Base-by-base conservation (phyloP, 2,113 vertebrate genomes). In the Nycticorax nycticorax region DNA sequence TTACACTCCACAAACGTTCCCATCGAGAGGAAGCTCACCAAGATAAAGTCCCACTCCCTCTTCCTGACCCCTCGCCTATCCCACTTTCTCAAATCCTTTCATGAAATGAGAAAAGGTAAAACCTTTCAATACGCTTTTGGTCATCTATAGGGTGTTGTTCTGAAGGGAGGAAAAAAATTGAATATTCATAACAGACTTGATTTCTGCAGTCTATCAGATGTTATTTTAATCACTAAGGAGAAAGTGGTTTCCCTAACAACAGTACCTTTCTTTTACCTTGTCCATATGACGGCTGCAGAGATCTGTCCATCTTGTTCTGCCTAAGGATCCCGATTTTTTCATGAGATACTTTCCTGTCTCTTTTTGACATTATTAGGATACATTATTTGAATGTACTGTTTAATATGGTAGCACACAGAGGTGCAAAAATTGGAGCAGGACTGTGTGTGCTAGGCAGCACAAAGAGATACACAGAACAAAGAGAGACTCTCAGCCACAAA, bases 51-150 rank as follows among this genome's bases (percentile, higher is more conserved):
- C 35, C 30, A 28, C 6, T 10, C 57, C 13, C 6, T 26, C 28
- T 30, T 66, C 27, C 32, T 14, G 12, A 17, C 32, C 43, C 21
- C 18, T 39, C 2, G 0, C 8, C 24, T 37, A 17, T 24, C 12
- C 28, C 59, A 37, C 53, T 37, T 50, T n/a, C 68, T 43, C 53
- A 13, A 57, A 47, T 13, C 0, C 2, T 66, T 77, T 59, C 13
- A 57, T 1, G 12, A 14, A 62, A 56, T 4, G 8, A 32, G 22
- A 27, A 33, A 48, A 73, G 2, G 48, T 19, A 41, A 60, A 78
- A 81, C 8, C 30, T 52, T 24, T 21, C 9, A 57, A 53, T 64
- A 27, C 0, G 0, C 17, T 67, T 8, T 0, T 10, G 18, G 16
- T 39, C 37, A 21, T 79, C 72, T 27, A 37, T 5, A 45, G 11